Conservation (phyloP, 2,797 vertebrate genomes). For the Hypotaenidia philippensis region DNA sequence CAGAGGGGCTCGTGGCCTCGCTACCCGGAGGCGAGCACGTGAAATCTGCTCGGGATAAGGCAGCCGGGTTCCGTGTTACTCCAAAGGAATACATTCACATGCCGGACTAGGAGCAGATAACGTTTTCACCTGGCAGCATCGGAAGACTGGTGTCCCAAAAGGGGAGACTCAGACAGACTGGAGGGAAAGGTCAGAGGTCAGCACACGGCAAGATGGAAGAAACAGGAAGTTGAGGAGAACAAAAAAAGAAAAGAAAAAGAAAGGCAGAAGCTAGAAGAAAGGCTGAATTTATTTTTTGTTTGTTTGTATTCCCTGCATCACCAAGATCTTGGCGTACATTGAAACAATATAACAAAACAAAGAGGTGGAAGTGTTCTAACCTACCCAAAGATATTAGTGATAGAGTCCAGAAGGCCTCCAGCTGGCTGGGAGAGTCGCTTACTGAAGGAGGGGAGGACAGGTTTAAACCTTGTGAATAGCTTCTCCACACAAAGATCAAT, state of each 20-base stretch:
- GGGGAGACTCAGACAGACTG: conserved; percentile 92
- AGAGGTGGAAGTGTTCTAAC: conserved; percentile 81
- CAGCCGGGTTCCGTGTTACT: conserved; percentile 10
- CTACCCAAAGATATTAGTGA: conserved; percentile 98
- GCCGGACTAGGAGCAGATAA: conserved; percentile 72
- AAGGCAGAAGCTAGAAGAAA: conserved; percentile 80
- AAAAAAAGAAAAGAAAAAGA: conserved; percentile 73
- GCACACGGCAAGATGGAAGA: conserved; percentile 79
- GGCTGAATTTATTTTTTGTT: conserved; percentile 60
- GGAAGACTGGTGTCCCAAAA: conserved; percentile 87
- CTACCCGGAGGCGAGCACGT: neutral
- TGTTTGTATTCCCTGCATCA: conserved; percentile 55
- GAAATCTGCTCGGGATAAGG: neutral
- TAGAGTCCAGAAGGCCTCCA: conserved; percentile 94
- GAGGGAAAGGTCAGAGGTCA: conserved; percentile 85
- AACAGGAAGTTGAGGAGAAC: conserved; percentile 77
- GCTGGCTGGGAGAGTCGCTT: conserved; percentile 90
- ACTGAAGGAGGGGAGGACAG: conserved; percentile 88
- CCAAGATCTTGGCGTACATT: conserved; percentile 61
- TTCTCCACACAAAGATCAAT: conserved; percentile 71
- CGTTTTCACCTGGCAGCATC: conserved; percentile 88
- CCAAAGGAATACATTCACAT: conserved; percentile 73
- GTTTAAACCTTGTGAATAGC: conserved; percentile 80
- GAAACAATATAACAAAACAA: conserved; percentile 67
- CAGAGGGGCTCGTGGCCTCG: neutral